Conservation (phyloP, 2,797 vertebrate genomes). For the Choloepus didactylus region DNA sequence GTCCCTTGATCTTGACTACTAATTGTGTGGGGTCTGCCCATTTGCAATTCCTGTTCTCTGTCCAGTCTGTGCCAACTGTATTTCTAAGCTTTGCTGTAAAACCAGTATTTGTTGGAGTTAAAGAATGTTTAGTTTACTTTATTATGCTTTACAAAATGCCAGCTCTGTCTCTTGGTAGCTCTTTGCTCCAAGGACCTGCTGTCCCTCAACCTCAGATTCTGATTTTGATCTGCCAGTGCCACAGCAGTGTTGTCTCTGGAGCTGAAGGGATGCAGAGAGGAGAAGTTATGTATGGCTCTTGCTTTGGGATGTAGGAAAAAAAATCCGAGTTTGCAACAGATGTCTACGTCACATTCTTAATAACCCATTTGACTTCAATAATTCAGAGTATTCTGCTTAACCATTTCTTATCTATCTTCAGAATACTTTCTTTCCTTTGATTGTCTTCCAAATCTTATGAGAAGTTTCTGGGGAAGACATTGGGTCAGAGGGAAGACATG, state of each 20-base stretch:
- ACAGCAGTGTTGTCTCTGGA: neutral
- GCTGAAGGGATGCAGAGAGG: rapidly evolving
- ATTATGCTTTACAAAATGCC: neutral
- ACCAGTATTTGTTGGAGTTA: neutral
- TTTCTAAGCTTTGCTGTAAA: neutral
- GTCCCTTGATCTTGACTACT: neutral
- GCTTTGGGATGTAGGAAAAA: neutral
- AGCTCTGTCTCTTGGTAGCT: neutral
- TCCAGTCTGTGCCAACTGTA: neutral
- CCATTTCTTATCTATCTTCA: neutral
- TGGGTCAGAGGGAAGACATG: neutral
- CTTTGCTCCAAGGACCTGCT: neutral
- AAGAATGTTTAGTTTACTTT: neutral
- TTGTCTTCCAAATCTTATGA: neutral
- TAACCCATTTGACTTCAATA: neutral
- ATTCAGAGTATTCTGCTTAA: neutral
- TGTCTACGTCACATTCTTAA: neutral
- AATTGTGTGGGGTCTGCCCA: neutral
- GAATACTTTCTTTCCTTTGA: neutral
- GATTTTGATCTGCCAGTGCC: neutral
- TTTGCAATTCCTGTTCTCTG: neutral
- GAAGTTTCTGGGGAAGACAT: neutral
- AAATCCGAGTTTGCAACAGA: neutral
- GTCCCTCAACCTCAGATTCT: neutral
- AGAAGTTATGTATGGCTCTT: neutral